Evolutionary conservation across 1,140 invertebrate genomes (phyloP).

Genomic region (Drosophila simulans): DNA sequence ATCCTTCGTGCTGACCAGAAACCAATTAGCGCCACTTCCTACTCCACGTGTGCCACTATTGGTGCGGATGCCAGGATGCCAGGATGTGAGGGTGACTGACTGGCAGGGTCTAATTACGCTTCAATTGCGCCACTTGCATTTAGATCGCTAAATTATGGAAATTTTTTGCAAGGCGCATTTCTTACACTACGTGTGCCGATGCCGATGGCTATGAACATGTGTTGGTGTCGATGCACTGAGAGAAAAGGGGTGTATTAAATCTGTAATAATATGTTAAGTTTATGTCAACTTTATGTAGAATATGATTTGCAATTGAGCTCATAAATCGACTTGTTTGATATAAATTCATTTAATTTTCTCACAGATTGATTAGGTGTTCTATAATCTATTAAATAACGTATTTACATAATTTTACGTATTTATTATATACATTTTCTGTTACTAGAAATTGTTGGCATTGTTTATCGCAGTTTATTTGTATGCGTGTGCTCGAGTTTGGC

Average conservation of each 20-base stretch:
- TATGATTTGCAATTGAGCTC: no score
- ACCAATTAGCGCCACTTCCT: constrained; percentile 73
- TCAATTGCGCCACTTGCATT: constrained; percentile 84
- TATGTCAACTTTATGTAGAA: no score
- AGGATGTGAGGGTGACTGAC: constrained; percentile 45
- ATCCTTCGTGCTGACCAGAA: constrained; percentile 65
- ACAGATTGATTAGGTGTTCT: no score
- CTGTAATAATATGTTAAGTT: no score
- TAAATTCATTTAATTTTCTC: no score
- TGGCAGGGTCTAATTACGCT: constrained; percentile 83
- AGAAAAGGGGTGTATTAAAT: not conserved
- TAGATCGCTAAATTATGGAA: constrained; percentile 84
- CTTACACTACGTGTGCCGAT: constrained; percentile 41
- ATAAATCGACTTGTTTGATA: no score
- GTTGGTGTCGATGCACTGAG: constrained; percentile 14
- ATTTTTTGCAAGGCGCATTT: constrained; percentile 82
- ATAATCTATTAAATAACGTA: no score
- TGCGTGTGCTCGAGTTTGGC: constrained; percentile 1
- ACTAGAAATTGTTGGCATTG: no score
- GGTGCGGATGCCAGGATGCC: not conserved
- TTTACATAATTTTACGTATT: not conserved
- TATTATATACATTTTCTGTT: not conserved
- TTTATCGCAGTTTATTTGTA: not conserved
- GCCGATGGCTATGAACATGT: constrained; percentile 1
- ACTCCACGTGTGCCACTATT: constrained; percentile 26